phyloP scores from a whole-genome alignment of 2,113 vertebrate genomes.

The Alethe castanea region DNA sequence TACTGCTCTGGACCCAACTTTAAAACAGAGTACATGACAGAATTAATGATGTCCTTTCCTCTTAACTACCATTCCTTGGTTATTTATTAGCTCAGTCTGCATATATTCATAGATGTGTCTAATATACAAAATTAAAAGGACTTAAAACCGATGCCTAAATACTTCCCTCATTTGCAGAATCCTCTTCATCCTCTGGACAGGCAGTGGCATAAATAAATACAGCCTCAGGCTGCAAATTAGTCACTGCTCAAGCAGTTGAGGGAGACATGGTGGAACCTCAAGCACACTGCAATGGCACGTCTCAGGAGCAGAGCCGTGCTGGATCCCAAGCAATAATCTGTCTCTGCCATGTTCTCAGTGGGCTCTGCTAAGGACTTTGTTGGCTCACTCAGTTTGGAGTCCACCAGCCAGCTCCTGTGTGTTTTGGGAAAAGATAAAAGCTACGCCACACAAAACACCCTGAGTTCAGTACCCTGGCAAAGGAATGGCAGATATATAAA shows the following conservation, averaged over 20 bases:
- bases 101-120: conserved; percentile 25
- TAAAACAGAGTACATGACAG: conserved; percentile 37
- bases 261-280: neutral
- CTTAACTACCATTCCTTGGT: conserved; percentile 36
- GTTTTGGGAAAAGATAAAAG: neutral
- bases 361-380: neutral
- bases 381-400: neutral
- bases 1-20: conserved; percentile 43
- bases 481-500: neutral
- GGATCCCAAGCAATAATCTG: neutral
- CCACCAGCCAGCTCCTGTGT: fast-evolving
- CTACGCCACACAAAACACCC: neutral
- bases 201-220: neutral
- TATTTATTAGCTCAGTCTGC: conserved; percentile 55
- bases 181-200: neutral
- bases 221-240: neutral
- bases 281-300: fast-evolving
- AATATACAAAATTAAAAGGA: neutral
- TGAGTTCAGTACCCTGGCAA: neutral
- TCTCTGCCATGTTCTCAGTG: neutral
- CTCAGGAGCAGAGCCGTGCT: fast-evolving
- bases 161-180: neutral
- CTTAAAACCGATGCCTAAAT: conserved; percentile 7
- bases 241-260: neutral
- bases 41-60: conserved; percentile 59